Percentiles rank a stretch among this genome's conserved stretches.
Conservation (phyloP, 2,113 vertebrate genomes). For the Calonectris borealis region DNA sequence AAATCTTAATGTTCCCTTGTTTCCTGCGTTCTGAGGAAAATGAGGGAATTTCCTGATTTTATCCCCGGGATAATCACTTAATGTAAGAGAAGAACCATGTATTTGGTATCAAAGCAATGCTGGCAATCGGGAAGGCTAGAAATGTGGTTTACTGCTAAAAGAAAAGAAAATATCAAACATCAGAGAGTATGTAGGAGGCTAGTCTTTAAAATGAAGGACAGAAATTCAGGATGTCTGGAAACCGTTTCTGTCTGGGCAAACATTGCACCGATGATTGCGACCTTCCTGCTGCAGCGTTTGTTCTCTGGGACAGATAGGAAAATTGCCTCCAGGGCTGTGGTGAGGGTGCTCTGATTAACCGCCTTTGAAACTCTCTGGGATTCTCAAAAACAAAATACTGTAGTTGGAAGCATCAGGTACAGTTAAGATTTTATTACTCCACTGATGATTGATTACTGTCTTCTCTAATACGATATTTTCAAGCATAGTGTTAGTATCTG, state of each 20-base stretch:
- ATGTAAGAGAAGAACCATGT: background rate
- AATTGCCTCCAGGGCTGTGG: background rate
- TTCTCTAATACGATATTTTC: background rate
- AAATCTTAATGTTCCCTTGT: conserved; percentile 67
- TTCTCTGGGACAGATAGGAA: background rate
- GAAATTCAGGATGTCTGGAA: background rate
- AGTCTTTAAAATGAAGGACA: background rate
- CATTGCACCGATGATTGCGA: background rate
- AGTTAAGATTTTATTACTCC: background rate
- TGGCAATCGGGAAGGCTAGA: background rate
- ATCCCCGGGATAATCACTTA: conserved; percentile 52
- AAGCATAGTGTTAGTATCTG: background rate
- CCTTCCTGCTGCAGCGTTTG: background rate
- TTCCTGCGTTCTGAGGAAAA: conserved; percentile 61
- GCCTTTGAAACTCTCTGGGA: background rate
- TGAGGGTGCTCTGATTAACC: background rate
- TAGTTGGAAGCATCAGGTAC: background rate
- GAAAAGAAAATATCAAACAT: background rate
- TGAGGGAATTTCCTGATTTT: conserved; percentile 49
- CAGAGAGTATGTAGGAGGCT: background rate
- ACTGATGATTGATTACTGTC: background rate
- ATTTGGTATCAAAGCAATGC: conserved; percentile 42
- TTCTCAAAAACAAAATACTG: background rate
- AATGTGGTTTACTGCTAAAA: background rate
- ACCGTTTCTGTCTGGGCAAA: background rate